Evolutionary conservation across 2,888 invertebrate species (phyloP).

Genomic region (Alloplasta piceator): DNA sequence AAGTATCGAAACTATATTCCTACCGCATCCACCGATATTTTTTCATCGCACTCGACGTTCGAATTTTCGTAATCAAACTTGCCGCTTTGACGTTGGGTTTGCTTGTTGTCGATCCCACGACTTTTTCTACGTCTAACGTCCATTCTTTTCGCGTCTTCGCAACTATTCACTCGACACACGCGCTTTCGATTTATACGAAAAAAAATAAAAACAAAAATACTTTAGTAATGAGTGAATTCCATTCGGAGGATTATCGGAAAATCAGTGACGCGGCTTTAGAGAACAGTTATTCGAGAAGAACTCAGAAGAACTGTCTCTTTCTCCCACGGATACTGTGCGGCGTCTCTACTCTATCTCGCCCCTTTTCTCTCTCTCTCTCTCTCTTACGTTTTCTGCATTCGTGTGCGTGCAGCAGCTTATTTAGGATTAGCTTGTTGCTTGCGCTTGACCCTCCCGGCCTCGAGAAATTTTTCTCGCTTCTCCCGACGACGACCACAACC

Average conservation of each 20-base stretch:
- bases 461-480: neutral
- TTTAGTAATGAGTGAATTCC: conserved; percentile 15
- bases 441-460: conserved; percentile 39
- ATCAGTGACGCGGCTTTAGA: conserved; percentile 58
- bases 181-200: neutral
- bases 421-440: conserved; percentile 1
- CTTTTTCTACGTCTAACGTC: conserved; percentile 77
- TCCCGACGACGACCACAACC: conserved; percentile 2
- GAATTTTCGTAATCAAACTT: conserved; percentile 71
- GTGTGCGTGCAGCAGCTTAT: conserved; percentile 1
- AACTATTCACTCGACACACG: conserved; percentile 1
- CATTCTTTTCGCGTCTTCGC: conserved; percentile 68
- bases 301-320: conserved; percentile 8
- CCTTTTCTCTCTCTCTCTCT: conserved; percentile 1
- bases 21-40: conserved; percentile 60
- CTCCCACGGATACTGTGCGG: conserved; percentile 6
- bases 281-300: conserved; percentile 55
- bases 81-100: conserved; percentile 68
- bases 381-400: neutral
- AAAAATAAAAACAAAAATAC: conserved; percentile 10
- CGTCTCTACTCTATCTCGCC: conserved; percentile 1
- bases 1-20: neutral
- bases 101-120: conserved; percentile 67
- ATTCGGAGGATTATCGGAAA: conserved; percentile 39
- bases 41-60: conserved; percentile 45